Evolutionary conservation across 2,797 vertebrate species (phyloP).

Genomic region (Galaxias olidus): DNA sequence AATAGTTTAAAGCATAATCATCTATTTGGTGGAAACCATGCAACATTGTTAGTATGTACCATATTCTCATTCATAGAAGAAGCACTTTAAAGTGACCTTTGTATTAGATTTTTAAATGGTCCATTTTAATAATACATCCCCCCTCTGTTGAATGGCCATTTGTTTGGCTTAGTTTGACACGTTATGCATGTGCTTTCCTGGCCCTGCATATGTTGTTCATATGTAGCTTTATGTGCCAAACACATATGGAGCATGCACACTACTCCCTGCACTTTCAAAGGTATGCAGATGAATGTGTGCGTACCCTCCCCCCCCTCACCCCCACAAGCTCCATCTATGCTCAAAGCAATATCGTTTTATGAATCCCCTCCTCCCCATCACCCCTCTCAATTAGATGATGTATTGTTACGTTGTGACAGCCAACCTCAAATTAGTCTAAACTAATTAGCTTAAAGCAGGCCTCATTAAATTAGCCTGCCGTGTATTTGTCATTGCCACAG

Average conservation of each 20-base stretch:
- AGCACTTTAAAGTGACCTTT: neutral
- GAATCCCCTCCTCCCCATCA: conserved; percentile 7
- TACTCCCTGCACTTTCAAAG: no score
- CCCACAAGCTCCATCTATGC: neutral
- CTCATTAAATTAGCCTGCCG: conserved; percentile 48
- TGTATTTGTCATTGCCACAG: conserved; percentile 47
- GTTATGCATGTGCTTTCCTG: conserved; percentile 3
- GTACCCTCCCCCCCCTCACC: neutral
- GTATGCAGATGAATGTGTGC: neutral
- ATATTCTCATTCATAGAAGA: neutral
- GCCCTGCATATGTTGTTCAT: neutral
- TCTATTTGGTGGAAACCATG: no score
- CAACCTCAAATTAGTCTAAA: conserved; percentile 56
- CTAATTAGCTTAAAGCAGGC: conserved; percentile 60
- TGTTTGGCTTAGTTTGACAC: conserved; percentile 7
- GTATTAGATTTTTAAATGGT: conserved; percentile 2
- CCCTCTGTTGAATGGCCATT: conserved; percentile 14
- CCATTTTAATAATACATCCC: conserved; percentile 14
- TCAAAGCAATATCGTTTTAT: conserved; percentile 24
- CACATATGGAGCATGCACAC: no score
- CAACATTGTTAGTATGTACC: no score
- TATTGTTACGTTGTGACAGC: conserved; percentile 55
- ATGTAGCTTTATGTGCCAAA: neutral
- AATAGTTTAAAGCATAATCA: no score
- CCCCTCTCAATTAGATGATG: conserved; percentile 38